These are phyloP conservation scores for Melanaphis sacchari DNA, from an alignment of 1,140 invertebrate species.

Conservation along the genomic window DNA sequence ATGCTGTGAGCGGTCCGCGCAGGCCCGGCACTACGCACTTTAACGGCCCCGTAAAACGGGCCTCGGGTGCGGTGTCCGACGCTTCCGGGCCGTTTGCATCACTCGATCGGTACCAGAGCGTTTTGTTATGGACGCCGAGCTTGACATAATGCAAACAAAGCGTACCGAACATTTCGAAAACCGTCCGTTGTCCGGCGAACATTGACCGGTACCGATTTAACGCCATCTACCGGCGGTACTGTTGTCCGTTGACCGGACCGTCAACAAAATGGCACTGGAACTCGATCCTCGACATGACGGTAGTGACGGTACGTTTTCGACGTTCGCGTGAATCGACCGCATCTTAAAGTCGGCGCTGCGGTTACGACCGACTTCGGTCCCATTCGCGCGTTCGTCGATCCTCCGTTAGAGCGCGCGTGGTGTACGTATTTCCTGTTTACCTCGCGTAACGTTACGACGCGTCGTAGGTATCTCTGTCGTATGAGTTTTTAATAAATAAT, in stretches of 20 bases:
- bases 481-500: background rate
- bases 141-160: fast-evolving
- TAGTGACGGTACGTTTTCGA: background rate
- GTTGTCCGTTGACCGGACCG: no score
- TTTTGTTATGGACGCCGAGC: background rate
- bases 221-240: background rate
- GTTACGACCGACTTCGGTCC: background rate
- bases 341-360: background rate
- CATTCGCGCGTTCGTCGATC: background rate
- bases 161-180: no score
- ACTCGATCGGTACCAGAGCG: no score
- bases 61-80: background rate
- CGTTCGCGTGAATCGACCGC: no score
- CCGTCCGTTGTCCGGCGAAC: background rate
- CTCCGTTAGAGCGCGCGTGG: background rate
- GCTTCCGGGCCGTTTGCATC: background rate
- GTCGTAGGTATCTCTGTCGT: background rate
- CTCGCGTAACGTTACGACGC: background rate
- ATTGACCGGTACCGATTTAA: background rate
- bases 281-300: background rate
- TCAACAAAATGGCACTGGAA: background rate
- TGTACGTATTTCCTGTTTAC: background rate
- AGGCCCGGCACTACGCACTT: background rate
- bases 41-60: background rate
- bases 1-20: background rate